Evolutionary conservation across 2,113 vertebrate species (phyloP), one percentile per base, ranked within the genome.

Genomic region (Macaca nemestrina): DNA sequence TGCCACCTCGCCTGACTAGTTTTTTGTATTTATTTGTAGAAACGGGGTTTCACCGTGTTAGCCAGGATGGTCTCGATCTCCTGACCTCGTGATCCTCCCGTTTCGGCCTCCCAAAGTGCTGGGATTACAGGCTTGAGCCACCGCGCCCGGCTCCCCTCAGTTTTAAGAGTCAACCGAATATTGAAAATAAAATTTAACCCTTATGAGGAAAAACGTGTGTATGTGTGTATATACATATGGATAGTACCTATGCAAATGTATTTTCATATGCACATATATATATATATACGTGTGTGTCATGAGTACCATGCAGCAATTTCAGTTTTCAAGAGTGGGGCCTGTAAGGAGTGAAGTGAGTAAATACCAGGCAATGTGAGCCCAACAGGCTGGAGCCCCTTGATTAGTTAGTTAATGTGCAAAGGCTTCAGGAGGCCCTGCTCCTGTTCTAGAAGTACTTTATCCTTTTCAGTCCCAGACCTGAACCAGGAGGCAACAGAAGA

Each of bases 281-380:
- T 12, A 8, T 48, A 23, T 16, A 17, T 12, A 0, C 11, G 67
- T 23, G 10, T 50, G 50, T 16, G 7, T 25, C 38, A 50, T 16
- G n/a, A 45, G 48, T 1, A 13, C 30, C 11, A 5, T 2, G 9
- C 25, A 85, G 50, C 27, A 40, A 48, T 57, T 84, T 88, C 18
- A 2, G 2, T 32, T 38, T 61, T 45, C 80, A 6, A 27, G 35
- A 13, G 10, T 17, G 10, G n/a, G 40, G 8, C 23, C n/a, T 40
- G 16, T 43, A 40, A 50, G 40, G 59, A 72, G 52, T 52, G 25
- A 2, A 45, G 57, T 22, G 50, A 50, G 25, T 40, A 8, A 38
- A 0, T 0, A 57, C 5, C 35, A 16, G 68, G 6, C 10, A n/a
- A 1, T 61, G 1, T 1, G 14, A 32, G 64, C n/a, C 43, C 1